Conservation (phyloP, 2,113 vertebrate genomes). For the Saimiri boliviensis region DNA sequence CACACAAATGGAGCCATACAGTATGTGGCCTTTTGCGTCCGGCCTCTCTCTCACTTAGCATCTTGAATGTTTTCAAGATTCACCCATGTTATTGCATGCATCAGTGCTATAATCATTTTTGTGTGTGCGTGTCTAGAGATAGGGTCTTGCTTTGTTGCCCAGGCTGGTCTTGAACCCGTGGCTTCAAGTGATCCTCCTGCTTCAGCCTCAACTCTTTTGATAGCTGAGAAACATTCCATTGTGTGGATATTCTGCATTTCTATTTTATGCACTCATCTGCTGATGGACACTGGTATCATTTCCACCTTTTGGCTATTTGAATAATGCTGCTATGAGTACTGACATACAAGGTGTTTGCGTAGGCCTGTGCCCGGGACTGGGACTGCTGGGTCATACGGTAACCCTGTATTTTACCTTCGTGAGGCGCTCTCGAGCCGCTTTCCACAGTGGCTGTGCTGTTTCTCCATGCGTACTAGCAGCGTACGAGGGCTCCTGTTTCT, state of each 20-base stretch:
- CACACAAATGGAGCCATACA: background rate
- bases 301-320: background rate
- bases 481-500: background rate
- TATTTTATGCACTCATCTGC: too few species aligned
- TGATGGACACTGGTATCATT: background rate
- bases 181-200: too few species aligned
- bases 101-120: background rate
- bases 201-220: too few species aligned
- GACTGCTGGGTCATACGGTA: background rate
- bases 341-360: too few species aligned
- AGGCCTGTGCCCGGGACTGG: background rate
- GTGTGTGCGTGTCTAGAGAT: too few species aligned
- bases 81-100: accelerated
- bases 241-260: background rate
- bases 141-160: too few species aligned
- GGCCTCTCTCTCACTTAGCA: background rate
- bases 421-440: background rate
- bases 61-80: background rate
- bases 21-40: background rate
- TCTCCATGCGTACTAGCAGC: background rate
- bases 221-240: accelerated
- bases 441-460: background rate
- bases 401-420: accelerated
- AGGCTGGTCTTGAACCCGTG: too few species aligned
- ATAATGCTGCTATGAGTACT: too few species aligned